phyloP scores from a whole-genome alignment of 2,797 vertebrate species.

The Falco columbarius region DNA sequence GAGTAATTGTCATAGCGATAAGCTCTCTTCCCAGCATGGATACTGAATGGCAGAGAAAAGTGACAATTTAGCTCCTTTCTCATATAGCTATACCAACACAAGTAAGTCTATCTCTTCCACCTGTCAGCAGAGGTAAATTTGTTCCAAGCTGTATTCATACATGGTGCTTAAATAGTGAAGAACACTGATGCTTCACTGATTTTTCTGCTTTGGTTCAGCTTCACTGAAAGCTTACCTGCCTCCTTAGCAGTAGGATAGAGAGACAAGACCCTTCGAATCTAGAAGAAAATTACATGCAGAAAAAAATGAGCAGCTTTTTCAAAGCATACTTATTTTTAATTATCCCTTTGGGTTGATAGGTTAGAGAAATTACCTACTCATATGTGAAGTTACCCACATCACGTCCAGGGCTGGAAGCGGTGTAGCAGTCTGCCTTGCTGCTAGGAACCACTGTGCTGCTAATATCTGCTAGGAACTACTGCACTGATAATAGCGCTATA shows the following conservation, averaged over 20 bases:
- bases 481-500: not conserved
- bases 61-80: constrained; percentile 45
- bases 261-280: not conserved
- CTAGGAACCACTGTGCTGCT: not conserved
- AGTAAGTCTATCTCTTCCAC: not conserved
- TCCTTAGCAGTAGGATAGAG: not conserved
- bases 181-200: not conserved
- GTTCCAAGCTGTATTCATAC: not conserved
- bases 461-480: not conserved
- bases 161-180: not conserved
- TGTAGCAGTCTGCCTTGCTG: not conserved
- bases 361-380: not conserved
- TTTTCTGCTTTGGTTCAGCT: not conserved
- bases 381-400: not conserved
- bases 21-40: constrained; percentile 27
- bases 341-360: not conserved
- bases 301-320: not conserved
- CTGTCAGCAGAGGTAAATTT: constrained; percentile 17
- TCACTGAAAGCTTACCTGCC: not conserved
- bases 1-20: constrained; percentile 35
- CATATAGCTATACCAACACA: constrained; percentile 1
- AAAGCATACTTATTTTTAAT: not conserved
- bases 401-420: not conserved
- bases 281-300: not conserved
- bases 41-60: constrained; percentile 6